Evolutionary conservation across 2,888 invertebrate species (phyloP).

Genomic region (Brassicogethes aeneus): DNA sequence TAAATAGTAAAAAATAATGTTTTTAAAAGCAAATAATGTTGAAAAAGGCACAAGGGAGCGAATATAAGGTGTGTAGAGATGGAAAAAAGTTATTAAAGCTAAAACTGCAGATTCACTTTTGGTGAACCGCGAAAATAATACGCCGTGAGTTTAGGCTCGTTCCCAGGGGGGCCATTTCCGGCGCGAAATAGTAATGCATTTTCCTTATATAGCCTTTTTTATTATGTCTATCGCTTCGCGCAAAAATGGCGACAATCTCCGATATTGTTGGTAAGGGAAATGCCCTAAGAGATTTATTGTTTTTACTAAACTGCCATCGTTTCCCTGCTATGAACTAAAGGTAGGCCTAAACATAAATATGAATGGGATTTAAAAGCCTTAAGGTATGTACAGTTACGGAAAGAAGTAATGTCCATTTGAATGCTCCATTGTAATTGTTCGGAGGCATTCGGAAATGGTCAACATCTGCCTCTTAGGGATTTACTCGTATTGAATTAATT

Average conservation of each 20-base stretch:
- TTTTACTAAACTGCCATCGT: conserved; percentile 17
- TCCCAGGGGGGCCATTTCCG: conserved; percentile 37
- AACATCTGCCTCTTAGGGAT: too few species aligned
- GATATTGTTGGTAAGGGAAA: conserved; percentile 36
- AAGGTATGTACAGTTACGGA: too few species aligned
- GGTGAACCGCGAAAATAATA: conserved; percentile 29
- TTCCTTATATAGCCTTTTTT: conserved; percentile 43
- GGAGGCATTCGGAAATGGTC: too few species aligned
- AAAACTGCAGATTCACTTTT: conserved; percentile 27
- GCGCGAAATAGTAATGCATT: conserved; percentile 42
- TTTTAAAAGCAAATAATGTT: too few species aligned
- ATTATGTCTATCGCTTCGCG: conserved; percentile 40
- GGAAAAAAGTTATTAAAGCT: conserved; percentile 34
- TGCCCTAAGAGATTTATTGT: conserved; percentile 16
- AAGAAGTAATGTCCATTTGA: too few species aligned
- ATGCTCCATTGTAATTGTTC: too few species aligned
- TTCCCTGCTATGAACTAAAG: too few species aligned
- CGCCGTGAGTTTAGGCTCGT: conserved; percentile 34
- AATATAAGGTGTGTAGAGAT: background rate
- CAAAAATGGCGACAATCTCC: conserved; percentile 40
- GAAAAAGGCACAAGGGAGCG: too few species aligned
- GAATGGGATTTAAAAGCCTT: too few species aligned
- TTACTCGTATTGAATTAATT: too few species aligned
- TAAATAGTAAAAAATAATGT: too few species aligned
- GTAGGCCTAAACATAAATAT: too few species aligned